Percentiles rank a stretch among this genome's conserved stretches.
Evolutionary conservation across 2,888 invertebrate genomes (phyloP).

Genomic region (Cosmia pyralina): DNA sequence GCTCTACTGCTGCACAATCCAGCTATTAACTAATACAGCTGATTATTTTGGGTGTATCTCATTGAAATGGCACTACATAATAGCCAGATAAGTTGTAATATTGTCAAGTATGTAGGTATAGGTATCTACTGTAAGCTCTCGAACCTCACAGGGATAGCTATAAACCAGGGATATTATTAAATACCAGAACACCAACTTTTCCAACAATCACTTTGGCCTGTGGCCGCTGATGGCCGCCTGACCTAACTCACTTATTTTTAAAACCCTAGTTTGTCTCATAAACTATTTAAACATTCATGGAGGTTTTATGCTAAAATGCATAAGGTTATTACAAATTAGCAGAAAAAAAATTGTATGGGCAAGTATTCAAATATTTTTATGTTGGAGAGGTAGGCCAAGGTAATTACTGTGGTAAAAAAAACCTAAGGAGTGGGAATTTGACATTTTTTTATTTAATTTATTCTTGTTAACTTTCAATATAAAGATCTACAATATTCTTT

Average conservation of each 20-base stretch:
- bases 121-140: too few relatives aligned
- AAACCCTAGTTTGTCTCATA: too few relatives aligned
- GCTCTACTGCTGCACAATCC: too few relatives aligned
- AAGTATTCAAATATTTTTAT: not conserved
- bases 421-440: not conserved
- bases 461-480: not conserved
- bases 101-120: not conserved
- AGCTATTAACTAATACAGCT: not conserved
- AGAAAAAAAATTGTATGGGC: not conserved
- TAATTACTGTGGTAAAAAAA: slow-evolving; percentile 10
- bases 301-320: too few relatives aligned
- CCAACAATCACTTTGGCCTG: too few relatives aligned
- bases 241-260: too few relatives aligned
- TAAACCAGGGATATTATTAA: too few relatives aligned
- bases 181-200: too few relatives aligned
- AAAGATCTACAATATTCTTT: not conserved
- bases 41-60: not conserved
- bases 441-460: not conserved
- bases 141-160: too few relatives aligned
- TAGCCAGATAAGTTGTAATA: not conserved
- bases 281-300: too few relatives aligned
- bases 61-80: not conserved
- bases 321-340: not conserved
- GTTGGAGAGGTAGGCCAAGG: not conserved
- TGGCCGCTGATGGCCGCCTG: too few relatives aligned